Evolutionary conservation across 92 coral and sea anemone genomes (phyloP).

Genomic region (Epizoanthus fatuus): DNA sequence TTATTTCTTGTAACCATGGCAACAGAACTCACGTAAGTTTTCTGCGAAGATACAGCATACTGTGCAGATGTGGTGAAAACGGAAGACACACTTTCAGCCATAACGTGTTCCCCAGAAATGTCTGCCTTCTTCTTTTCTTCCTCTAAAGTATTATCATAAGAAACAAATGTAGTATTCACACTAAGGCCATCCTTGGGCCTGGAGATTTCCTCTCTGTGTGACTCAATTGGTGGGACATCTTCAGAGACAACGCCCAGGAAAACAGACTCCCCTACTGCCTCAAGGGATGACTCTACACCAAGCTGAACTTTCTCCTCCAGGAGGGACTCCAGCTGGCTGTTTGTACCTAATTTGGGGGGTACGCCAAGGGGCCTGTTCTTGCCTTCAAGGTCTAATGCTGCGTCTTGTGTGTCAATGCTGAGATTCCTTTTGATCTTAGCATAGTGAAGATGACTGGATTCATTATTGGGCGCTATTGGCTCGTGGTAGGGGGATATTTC

Average conservation of each 20-base stretch:
- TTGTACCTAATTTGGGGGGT: not conserved
- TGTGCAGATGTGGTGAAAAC: not conserved
- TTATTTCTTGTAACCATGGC: constrained; percentile 23
- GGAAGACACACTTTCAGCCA: not conserved
- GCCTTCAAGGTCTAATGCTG: too few relatives aligned
- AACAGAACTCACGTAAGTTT: constrained; percentile 35
- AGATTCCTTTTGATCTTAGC: constrained; percentile 39
- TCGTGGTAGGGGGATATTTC: constrained; percentile 22
- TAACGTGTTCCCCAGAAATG: not conserved
- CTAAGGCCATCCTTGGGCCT: too few relatives aligned
- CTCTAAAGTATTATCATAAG: not conserved
- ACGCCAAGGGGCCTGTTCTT: not conserved
- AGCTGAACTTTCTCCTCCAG: constrained; percentile 36
- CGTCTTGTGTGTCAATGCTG: constrained; percentile 12
- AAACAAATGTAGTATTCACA: not conserved
- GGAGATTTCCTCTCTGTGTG: not conserved
- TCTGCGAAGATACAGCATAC: constrained; percentile 14
- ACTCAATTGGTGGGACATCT: not conserved
- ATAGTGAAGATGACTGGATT: constrained; percentile 23
- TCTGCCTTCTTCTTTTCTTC: not conserved
- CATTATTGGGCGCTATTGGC: constrained; percentile 15
- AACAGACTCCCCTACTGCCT: not conserved
- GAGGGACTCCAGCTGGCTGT: constrained; percentile 11
- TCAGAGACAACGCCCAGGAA: not conserved
- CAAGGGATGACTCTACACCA: not conserved